Evolutionary conservation across 2,888 invertebrate species (phyloP).

Genomic region (Machimus rusticus): DNA sequence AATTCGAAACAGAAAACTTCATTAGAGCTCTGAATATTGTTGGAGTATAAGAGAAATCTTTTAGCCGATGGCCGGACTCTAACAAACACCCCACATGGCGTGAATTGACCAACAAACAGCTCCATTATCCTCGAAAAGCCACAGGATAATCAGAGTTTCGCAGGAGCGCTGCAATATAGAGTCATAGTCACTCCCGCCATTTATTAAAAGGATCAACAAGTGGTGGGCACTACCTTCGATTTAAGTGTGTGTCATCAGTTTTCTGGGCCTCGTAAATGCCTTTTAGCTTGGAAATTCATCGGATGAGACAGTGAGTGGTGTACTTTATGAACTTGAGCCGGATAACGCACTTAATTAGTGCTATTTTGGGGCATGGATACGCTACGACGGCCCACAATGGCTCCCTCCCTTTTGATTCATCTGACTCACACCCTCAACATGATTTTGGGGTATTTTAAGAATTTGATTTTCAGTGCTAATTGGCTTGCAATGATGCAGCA

Average conservation of each 20-base stretch:
- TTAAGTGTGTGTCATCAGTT: not conserved
- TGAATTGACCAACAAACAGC: not conserved
- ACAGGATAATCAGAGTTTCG: not conserved
- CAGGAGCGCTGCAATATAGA: not conserved
- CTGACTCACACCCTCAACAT: not conserved
- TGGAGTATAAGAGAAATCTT: not conserved
- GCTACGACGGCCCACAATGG: not conserved
- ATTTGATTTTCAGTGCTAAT: not conserved
- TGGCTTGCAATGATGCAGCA: not conserved
- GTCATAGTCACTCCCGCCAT: not conserved
- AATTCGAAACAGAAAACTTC: slow-evolving; percentile 54
- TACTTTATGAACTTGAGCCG: not conserved
- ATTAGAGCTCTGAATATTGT: slow-evolving; percentile 1
- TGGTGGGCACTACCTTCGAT: not conserved
- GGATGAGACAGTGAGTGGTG: not conserved
- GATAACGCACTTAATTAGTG: not conserved
- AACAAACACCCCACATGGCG: not conserved
- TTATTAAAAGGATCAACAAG: not conserved
- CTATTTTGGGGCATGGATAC: not conserved
- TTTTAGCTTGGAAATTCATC: not conserved
- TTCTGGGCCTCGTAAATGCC: not conserved
- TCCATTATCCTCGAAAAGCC: not conserved
- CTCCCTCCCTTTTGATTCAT: not conserved
- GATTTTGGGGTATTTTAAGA: not conserved
- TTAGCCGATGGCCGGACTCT: not conserved